Conservation (phyloP, 2,888 invertebrate genomes). For the Philonicus albiceps region DNA sequence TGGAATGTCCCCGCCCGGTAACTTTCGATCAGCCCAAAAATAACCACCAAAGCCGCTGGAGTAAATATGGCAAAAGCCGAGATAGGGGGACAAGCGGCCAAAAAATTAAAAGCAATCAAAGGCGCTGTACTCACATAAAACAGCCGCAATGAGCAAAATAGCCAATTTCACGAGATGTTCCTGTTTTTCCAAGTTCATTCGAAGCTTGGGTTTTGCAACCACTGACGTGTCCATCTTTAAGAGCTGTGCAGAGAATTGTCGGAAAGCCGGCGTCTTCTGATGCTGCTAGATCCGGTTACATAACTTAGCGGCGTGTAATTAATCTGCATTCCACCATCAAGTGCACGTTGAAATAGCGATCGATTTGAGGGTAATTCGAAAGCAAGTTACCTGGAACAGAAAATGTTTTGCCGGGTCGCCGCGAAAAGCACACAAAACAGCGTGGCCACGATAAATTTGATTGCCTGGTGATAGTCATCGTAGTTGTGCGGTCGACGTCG, state of each 20-base stretch:
- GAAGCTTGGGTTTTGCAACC: conserved; percentile 52
- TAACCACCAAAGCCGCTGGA: not conserved
- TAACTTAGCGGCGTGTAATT: not conserved
- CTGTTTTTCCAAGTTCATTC: conserved; percentile 76
- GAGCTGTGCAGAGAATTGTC: not conserved
- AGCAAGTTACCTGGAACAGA: not conserved
- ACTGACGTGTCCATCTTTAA: conserved; percentile 52
- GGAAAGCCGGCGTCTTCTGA: conserved; percentile 14
- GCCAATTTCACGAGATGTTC: conserved; percentile 81
- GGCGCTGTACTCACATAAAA: conserved; percentile 80
- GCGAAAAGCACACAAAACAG: conserved; percentile 4
- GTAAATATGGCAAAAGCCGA: not conserved
- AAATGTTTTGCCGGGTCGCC: conserved; percentile 11
- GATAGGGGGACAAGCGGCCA: not conserved
- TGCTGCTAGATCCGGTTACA: conserved; percentile 9
- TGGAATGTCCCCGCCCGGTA: not conserved
- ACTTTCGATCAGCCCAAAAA: not conserved
- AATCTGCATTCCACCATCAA: not conserved
- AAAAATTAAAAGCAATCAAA: not conserved
- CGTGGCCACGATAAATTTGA: conserved; percentile 9
- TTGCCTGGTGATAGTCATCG: not conserved
- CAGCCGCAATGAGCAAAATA: conserved; percentile 88
- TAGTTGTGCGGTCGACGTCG: not conserved
- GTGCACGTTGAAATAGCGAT: not conserved
- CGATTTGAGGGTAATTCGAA: not conserved